phyloP scores from a whole-genome alignment of 2,797 vertebrate genomes.

The Sarcoramphus papa region DNA sequence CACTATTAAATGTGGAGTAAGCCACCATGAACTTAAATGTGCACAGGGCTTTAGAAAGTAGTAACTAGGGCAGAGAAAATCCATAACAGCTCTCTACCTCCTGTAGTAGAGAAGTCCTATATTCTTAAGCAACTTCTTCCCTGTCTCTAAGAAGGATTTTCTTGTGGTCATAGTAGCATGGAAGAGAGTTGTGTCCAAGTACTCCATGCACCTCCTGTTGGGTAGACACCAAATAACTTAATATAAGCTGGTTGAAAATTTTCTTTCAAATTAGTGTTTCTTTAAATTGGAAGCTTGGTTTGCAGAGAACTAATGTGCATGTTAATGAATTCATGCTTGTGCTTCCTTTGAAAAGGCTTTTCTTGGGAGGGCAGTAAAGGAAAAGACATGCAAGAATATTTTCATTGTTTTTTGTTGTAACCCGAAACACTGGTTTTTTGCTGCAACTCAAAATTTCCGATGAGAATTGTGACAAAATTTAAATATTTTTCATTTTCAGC shows the following conservation, averaged over 20 bases:
- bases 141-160: conserved; percentile 6
- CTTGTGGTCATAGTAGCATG: background rate
- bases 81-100: background rate
- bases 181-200: background rate
- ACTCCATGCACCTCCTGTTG: background rate
- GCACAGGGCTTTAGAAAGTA: background rate
- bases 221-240: background rate
- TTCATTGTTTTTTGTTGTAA: background rate
- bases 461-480: conserved; percentile 39
- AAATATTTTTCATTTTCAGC: conserved; percentile 59
- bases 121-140: background rate
- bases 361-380: background rate
- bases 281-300: background rate
- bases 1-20: background rate
- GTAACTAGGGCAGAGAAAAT: conserved; percentile 38
- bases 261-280: background rate
- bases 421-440: background rate
- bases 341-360: conserved; percentile 7
- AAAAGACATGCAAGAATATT: background rate
- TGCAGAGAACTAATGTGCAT: conserved; percentile 2
- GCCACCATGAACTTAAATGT: background rate
- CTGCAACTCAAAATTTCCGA: conserved; percentile 26
- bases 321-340: conserved; percentile 15
- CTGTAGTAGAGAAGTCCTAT: background rate
- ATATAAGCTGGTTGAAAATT: background rate